Evolutionary conservation across 2,113 vertebrate genomes (phyloP).

Genomic region (Istiophorus platypterus): DNA sequence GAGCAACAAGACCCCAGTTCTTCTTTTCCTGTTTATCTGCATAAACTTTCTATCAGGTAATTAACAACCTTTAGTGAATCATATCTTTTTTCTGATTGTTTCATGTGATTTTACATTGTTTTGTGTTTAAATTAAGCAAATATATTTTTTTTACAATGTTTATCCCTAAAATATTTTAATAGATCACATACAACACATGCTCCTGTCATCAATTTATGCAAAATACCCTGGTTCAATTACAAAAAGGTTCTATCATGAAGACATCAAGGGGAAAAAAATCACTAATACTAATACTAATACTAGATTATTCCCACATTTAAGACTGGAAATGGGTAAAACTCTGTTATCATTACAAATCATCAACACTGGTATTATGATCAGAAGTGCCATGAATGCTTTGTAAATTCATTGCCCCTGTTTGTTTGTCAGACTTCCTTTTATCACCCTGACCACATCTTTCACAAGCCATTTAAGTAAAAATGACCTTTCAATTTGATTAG

Average conservation of each 20-base stretch:
- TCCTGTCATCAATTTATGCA: neutral
- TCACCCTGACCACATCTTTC: neutral
- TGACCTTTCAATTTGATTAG: neutral
- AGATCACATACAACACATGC: neutral
- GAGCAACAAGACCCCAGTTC: neutral
- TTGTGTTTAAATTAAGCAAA: neutral
- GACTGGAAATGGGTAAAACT: neutral
- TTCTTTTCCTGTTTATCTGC: constrained; percentile 46
- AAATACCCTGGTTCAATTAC: neutral
- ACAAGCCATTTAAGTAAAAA: neutral
- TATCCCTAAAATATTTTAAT: neutral
- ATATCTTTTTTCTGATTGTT: neutral
- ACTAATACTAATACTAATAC: neutral
- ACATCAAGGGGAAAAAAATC: accelerated
- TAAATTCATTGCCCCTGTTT: neutral
- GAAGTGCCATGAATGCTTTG: constrained; percentile 9
- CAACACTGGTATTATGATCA: neutral
- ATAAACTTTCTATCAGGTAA: constrained; percentile 68
- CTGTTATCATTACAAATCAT: constrained; percentile 7
- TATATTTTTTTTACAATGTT: too few relatives aligned
- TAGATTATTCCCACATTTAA: neutral
- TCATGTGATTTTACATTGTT: neutral
- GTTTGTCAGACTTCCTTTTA: constrained; percentile 14
- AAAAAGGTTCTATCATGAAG: neutral
- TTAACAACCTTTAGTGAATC: neutral